A percentile compares a stretch with the other conserved stretches of the same genome.
Evolutionary conservation across 2,797 vertebrate species (phyloP).

Genomic region (Chloroceryle inda): DNA sequence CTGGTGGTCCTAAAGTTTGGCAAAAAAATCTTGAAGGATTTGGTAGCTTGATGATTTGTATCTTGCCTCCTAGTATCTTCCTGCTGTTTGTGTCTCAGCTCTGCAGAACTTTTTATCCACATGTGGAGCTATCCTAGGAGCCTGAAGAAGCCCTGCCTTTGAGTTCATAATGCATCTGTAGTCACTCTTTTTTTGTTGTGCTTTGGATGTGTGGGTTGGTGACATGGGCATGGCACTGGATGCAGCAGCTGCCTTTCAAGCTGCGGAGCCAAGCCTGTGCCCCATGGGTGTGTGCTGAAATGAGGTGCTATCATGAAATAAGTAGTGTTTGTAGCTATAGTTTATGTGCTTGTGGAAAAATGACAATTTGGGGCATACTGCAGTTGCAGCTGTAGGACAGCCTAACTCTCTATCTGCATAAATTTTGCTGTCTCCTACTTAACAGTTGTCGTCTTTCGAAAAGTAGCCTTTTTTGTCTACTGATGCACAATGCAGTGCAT

Average conservation of each 20-base stretch:
- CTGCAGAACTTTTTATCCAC: neutral
- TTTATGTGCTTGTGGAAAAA: accelerated
- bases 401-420: neutral
- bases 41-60: neutral
- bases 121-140: neutral
- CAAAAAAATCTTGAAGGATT: neutral
- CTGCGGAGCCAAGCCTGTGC: neutral
- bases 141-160: neutral
- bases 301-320: accelerated
- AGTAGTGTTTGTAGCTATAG: neutral
- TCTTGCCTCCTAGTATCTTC: neutral
- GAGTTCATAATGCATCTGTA: neutral
- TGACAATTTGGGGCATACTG: neutral
- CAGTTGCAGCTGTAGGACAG: neutral
- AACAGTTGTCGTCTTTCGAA: neutral
- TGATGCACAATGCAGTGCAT: neutral
- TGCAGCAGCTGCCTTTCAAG: neutral
- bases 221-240: neutral
- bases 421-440: neutral
- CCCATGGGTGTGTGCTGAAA: accelerated
- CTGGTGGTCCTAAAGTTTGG: neutral
- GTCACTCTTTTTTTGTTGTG: neutral
- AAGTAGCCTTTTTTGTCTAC: neutral
- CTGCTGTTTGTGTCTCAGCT: neutral
- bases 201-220: accelerated